Conservation (phyloP, 2,888 invertebrate genomes). For the Cosmia pyralina region DNA sequence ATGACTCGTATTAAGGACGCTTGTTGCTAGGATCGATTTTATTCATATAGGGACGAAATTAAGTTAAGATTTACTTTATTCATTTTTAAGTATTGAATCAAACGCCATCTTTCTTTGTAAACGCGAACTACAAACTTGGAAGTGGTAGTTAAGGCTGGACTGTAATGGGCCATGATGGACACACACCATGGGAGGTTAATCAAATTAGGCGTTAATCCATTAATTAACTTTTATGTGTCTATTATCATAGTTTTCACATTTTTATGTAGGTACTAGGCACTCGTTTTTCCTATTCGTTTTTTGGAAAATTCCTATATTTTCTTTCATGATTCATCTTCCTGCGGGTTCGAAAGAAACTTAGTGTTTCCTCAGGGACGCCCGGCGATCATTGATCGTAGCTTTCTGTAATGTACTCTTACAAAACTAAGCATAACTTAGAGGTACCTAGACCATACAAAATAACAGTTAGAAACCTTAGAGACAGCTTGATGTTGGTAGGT, state of each 20-base stretch:
- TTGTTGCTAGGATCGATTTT: background rate
- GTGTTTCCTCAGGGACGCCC: background rate
- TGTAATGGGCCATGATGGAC: conserved; percentile 6
- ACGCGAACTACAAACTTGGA: background rate
- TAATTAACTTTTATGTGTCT: conserved; percentile 15
- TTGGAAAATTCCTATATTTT: conserved; percentile 5
- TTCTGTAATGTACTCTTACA: background rate
- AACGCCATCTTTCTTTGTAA: conserved; percentile 29
- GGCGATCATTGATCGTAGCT: background rate
- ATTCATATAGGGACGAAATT: background rate
- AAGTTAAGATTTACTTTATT: background rate
- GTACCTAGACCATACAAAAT: too few species aligned
- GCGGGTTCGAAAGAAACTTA: background rate
- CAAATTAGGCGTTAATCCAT: conserved; percentile 20
- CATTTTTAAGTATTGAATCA: background rate
- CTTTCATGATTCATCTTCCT: conserved; percentile 5
- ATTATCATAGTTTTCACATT: conserved; percentile 1
- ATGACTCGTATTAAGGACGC: background rate
- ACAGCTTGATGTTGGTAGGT: too few species aligned
- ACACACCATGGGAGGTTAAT: conserved; percentile 2
- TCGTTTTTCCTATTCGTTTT: background rate
- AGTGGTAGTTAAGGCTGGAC: conserved; percentile 13
- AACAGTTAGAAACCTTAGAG: too few species aligned
- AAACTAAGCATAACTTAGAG: background rate
- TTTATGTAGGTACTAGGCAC: background rate